Evolutionary conservation across 2,888 invertebrate species (phyloP).

Genomic region (Prenolepis imparis): DNA sequence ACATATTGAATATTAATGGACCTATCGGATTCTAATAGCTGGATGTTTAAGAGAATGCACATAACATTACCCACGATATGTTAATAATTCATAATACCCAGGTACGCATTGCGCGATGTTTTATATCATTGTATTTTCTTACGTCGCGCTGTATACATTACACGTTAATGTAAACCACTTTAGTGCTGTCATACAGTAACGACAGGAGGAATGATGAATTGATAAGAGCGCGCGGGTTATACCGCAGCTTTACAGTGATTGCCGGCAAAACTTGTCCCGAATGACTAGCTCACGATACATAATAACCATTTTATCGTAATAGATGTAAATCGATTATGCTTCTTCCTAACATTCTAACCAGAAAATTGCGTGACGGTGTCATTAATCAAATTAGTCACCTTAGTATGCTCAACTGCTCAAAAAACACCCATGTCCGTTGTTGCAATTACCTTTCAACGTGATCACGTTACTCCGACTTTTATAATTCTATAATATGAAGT

Average conservation of each 20-base stretch:
- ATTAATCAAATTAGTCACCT: constrained; percentile 54
- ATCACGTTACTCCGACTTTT: constrained; percentile 18
- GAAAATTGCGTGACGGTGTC: constrained; percentile 47
- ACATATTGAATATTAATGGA: constrained; percentile 36
- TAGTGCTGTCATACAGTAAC: constrained; percentile 51
- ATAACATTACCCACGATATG: constrained; percentile 38
- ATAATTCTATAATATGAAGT: neutral
- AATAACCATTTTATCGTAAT: constrained; percentile 57
- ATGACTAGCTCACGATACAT: constrained; percentile 50
- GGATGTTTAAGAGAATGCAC: constrained; percentile 25
- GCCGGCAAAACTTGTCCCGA: constrained; percentile 49
- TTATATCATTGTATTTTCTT: constrained; percentile 51
- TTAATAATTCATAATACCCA: constrained; percentile 31
- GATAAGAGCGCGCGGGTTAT: constrained; percentile 46
- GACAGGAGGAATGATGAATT: constrained; percentile 52
- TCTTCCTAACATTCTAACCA: constrained; percentile 32
- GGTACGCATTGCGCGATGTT: constrained; percentile 26
- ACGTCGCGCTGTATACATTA: constrained; percentile 51
- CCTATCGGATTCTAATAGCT: constrained; percentile 15
- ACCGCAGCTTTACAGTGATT: constrained; percentile 43
- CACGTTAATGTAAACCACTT: constrained; percentile 54
- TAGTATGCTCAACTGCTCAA: constrained; percentile 19
- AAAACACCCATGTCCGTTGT: constrained; percentile 37
- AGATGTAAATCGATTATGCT: constrained; percentile 54
- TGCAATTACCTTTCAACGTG: constrained; percentile 34